A percentile compares a stretch with the other conserved stretches of the same genome.
phyloP scores from a whole-genome alignment of 2,113 vertebrate species.

The Oncorhynchus clarkii region DNA sequence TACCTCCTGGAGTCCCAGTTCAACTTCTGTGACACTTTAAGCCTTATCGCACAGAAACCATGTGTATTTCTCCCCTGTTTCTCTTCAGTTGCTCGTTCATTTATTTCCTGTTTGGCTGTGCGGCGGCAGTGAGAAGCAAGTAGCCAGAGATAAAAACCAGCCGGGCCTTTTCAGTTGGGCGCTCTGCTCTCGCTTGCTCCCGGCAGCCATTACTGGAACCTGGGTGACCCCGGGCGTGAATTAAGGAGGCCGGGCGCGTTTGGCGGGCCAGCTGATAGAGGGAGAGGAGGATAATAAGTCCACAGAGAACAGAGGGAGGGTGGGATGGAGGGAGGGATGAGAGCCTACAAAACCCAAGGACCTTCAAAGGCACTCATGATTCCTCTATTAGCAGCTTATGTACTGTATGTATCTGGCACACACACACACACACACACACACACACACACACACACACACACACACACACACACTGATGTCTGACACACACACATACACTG shows the following conservation, averaged over 20 bases:
- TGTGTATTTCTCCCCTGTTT: conserved; percentile 23
- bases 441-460: neutral
- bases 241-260: conserved; percentile 56
- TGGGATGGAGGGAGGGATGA: conserved; percentile 31
- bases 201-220: conserved; percentile 52
- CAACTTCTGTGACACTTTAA: neutral
- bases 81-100: conserved; percentile 19
- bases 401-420: neutral
- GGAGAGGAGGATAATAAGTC: conserved; percentile 60
- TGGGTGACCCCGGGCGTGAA: conserved; percentile 56
- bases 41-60: conserved; percentile 8
- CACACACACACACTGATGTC: neutral
- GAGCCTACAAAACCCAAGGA: conserved; percentile 31
- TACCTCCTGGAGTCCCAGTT: conserved; percentile 18
- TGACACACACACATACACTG: neutral
- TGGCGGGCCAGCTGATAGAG: conserved; percentile 8
- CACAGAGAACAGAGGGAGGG: conserved; percentile 12
- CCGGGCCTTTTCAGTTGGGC: conserved; percentile 30
- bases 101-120: neutral
- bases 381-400: conserved; percentile 46
- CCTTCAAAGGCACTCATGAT: conserved; percentile 58
- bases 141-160: conserved; percentile 18
- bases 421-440: neutral
- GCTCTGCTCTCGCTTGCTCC: neutral
- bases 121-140: neutral